Conservation (phyloP, 1,140 invertebrate species). For the Cydia pomonella region DNA sequence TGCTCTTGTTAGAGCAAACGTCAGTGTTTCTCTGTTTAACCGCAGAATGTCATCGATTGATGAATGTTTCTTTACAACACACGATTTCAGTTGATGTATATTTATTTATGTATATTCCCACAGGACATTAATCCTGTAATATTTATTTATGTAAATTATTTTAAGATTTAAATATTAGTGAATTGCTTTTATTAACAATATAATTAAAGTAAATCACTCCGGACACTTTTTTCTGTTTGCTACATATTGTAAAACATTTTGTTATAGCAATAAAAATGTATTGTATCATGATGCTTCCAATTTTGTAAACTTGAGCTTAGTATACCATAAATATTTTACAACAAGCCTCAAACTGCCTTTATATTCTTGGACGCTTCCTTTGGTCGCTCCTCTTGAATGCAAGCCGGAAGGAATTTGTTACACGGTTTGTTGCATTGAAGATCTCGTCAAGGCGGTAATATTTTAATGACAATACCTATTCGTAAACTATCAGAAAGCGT, state of each 20-base stretch:
- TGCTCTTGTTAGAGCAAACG: no score
- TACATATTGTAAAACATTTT: constrained; percentile 16
- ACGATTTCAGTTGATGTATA: no score
- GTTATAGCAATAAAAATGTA: constrained; percentile 45
- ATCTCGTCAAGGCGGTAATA: not conserved
- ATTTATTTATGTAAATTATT: no score
- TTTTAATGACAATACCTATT: not conserved
- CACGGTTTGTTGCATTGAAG: constrained; percentile 37
- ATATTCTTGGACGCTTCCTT: constrained; percentile 54
- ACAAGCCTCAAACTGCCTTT: constrained; percentile 48
- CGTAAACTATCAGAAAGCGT: no score
- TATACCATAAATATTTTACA: constrained; percentile 56
- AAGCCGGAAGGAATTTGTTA: constrained; percentile 60
- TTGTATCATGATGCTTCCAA: constrained; percentile 41
- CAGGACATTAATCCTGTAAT: no score
- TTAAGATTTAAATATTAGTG: not conserved
- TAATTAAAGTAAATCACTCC: not conserved
- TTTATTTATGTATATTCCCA: no score
- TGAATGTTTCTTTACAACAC: no score
- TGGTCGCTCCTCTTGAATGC: constrained; percentile 40
- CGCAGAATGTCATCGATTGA: no score
- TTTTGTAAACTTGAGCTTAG: constrained; percentile 37
- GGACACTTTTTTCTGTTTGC: not conserved
- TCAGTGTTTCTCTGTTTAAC: no score
- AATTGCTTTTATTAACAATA: not conserved